These are phyloP conservation scores for Orientallactaga sibirica DNA, from an alignment of 2,797 vertebrate genomes.

Conservation along the genomic window DNA sequence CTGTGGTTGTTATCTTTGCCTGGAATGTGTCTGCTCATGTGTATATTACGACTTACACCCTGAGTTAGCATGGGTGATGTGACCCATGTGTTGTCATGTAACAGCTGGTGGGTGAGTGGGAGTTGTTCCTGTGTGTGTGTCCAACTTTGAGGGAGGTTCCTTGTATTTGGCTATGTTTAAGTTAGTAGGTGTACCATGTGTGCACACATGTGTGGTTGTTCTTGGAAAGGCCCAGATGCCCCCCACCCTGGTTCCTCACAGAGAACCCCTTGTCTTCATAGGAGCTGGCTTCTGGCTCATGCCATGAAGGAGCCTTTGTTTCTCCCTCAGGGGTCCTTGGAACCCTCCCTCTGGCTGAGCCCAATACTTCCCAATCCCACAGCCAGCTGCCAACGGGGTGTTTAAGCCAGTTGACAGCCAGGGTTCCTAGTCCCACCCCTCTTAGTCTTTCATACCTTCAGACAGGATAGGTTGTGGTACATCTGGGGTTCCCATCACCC, in stretches of 20 bases:
- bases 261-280: constrained; percentile 61
- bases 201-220: constrained; percentile 46
- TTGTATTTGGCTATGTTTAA: neutral
- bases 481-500: neutral
- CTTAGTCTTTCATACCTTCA: neutral
- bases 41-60: neutral
- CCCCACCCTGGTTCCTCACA: constrained; percentile 15
- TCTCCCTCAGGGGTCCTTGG: constrained; percentile 4
- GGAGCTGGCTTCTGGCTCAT: neutral
- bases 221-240: neutral
- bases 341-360: neutral
- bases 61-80: neutral
- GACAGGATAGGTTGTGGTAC: neutral
- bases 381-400: neutral
- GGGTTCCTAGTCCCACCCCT: neutral
- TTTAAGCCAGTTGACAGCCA: neutral
- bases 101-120: neutral
- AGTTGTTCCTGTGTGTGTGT: neutral
- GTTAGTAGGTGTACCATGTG: neutral
- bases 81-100: neutral
- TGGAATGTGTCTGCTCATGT: neutral
- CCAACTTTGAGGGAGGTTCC: neutral
- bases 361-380: neutral
- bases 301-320: constrained; percentile 64
- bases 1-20: neutral